Base-by-base conservation (phyloP, 1,140 invertebrate species). In the Drosophila dunni region DNA sequence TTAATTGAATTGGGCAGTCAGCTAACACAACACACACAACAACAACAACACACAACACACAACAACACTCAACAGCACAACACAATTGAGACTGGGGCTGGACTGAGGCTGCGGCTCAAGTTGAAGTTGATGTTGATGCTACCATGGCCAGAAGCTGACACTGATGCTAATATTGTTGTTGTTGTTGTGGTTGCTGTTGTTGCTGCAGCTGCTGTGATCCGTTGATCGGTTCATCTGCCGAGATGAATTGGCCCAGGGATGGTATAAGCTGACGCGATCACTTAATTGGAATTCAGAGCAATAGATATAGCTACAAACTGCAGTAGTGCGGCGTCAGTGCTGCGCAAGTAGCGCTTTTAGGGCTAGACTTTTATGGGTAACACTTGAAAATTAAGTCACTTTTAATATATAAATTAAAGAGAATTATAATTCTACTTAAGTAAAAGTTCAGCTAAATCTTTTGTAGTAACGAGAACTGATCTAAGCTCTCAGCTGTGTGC, bases 1-100 rank as follows among this genome's bases (percentile, higher is more conserved):
- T 78, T 75, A 78, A 78, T 78, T 78, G 75, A 78, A 69, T 64
- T 70, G 53, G 50, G 64, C 71, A 65, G 51, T 46, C 66, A 48
- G n/a, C 15, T 6, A 46, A 15, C 17, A 9, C 36, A 67, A 57
- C 38, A 29, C 1, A 1, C 15, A 8, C 45, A 17, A 3, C 45
- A 46, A 7, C 44, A 46, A 46, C 7, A 46, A 8, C 13, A 46
- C 24, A 24, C 24, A 24, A 29, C 24, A 29, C 24, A 15, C 45
- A 46, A 17, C 45, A 46, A 15, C 46, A 48, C 10, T 24, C 46
- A 48, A 24, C 17, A 20, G 8, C 44, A 46, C 7, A 13, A 46
- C 17, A 29, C 15, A 46, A 24, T 33, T 38, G 54, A 40, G 9
- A 40, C 38, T 10, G 9, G n/a, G 38, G 11, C 38, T 40, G 11